Evolutionary conservation across 53 echinoderm and acorn worm genomes (phyloP).

Genomic region (Astropecten irregularis): DNA sequence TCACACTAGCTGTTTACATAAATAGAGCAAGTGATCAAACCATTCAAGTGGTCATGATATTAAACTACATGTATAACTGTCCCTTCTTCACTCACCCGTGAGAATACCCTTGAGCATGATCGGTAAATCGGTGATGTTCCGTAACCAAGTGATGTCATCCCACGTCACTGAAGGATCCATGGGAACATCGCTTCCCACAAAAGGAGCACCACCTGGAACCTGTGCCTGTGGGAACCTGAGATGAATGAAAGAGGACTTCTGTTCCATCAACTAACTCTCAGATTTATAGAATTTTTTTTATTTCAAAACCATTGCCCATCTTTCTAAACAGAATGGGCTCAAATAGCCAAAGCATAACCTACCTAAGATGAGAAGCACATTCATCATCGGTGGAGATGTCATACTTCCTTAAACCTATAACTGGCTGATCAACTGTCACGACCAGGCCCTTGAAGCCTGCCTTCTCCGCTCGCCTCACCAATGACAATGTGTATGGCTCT

Average conservation of each 20-base stretch:
- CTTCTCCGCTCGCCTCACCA: neutral
- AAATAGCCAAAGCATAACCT: neutral
- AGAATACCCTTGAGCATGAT: constrained; percentile 21
- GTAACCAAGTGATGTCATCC: constrained; percentile 9
- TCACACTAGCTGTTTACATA: neutral
- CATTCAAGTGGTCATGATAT: too few relatives aligned
- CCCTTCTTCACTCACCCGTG: constrained; percentile 3
- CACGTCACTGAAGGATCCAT: neutral
- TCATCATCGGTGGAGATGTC: neutral
- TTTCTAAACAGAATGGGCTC: too few relatives aligned
- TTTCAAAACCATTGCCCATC: too few relatives aligned
- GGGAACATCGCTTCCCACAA: too few relatives aligned
- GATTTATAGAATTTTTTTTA: too few relatives aligned
- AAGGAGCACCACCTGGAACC: neutral
- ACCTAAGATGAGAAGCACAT: neutral
- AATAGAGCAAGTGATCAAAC: too few relatives aligned
- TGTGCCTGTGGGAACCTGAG: neutral
- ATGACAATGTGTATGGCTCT: neutral
- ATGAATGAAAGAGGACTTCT: too few relatives aligned
- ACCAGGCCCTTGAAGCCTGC: constrained; percentile 5
- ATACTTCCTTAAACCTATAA: neutral
- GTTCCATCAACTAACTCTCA: neutral
- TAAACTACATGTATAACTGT: too few relatives aligned
- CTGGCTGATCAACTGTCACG: constrained; percentile 1
- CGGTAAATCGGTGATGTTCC: neutral